Conservation (phyloP, 2,888 invertebrate species). For the Mongoloraphidia duomilia region DNA sequence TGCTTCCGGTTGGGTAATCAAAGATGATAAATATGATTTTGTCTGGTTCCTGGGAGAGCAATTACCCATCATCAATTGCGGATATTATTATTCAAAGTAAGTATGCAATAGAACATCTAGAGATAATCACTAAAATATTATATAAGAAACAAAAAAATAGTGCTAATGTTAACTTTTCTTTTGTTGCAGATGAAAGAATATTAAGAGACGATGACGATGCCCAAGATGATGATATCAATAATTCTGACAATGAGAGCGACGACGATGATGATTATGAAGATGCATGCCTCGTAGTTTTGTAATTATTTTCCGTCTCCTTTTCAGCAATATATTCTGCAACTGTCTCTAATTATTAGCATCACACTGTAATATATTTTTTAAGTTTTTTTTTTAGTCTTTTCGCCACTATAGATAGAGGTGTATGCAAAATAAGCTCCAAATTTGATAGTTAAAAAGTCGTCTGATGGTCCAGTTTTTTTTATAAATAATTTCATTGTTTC, state of each 20-base stretch:
- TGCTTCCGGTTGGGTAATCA: conserved; percentile 11
- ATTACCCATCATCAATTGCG: conserved; percentile 14
- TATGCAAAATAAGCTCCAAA: too few species aligned
- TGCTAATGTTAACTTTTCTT: conserved; percentile 2
- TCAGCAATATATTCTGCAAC: too few species aligned
- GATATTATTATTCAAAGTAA: conserved; percentile 11
- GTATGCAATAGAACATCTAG: conserved; percentile 5
- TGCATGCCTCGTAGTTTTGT: not conserved
- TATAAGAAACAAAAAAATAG: not conserved
- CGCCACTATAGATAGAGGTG: too few species aligned
- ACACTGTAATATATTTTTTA: too few species aligned
- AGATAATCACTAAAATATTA: conserved; percentile 1
- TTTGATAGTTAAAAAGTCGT: too few species aligned
- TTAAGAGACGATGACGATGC: conserved; percentile 8
- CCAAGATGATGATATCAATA: conserved; percentile 7
- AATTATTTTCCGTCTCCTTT: too few species aligned
- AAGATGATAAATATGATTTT: conserved; percentile 14
- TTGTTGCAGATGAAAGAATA: conserved; percentile 8
- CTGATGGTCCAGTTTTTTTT: too few species aligned
- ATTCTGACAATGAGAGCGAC: not conserved
- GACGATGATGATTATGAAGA: not conserved
- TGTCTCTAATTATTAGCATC: too few species aligned
- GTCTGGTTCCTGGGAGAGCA: conserved; percentile 15
- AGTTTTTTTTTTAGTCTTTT: too few species aligned
- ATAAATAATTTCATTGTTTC: too few species aligned